phyloP scores from a whole-genome alignment of 2,797 vertebrate genomes.

The Molossus molossus region DNA sequence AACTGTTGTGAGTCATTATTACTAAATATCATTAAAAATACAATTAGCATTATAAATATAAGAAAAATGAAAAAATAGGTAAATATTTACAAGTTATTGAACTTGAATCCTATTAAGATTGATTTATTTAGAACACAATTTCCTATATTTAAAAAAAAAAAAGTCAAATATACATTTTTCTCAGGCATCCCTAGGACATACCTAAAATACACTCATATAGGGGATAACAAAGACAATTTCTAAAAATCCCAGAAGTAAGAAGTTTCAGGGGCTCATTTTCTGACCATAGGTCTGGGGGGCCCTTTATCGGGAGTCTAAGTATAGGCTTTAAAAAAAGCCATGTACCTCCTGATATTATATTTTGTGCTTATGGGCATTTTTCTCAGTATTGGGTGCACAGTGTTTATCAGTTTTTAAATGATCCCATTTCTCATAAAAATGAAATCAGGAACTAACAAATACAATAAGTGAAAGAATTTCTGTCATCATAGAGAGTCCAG shows the following conservation, averaged over 20 bases:
- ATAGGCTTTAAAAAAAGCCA: background rate
- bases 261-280: background rate
- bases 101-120: background rate
- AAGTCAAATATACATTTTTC: background rate
- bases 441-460: background rate
- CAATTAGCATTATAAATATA: constrained; percentile 7
- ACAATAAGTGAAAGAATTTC: background rate
- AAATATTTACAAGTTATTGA: constrained; percentile 6
- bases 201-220: constrained; percentile 3
- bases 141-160: background rate
- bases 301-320: background rate
- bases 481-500: background rate
- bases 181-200: background rate
- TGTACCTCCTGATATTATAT: background rate
- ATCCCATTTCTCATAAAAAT: background rate
- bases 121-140: background rate
- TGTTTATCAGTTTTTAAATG: constrained; percentile 9
- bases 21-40: background rate
- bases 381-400: background rate
- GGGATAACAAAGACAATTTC: background rate
- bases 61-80: background rate
- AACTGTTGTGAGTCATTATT: background rate
- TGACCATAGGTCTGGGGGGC: background rate
- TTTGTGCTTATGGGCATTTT: background rate
- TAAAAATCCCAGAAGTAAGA: constrained; percentile 15